These are phyloP conservation scores for Virgularia gustaviana DNA, from an alignment of 92 coral and sea anemone species.

Conservation along the genomic window DNA sequence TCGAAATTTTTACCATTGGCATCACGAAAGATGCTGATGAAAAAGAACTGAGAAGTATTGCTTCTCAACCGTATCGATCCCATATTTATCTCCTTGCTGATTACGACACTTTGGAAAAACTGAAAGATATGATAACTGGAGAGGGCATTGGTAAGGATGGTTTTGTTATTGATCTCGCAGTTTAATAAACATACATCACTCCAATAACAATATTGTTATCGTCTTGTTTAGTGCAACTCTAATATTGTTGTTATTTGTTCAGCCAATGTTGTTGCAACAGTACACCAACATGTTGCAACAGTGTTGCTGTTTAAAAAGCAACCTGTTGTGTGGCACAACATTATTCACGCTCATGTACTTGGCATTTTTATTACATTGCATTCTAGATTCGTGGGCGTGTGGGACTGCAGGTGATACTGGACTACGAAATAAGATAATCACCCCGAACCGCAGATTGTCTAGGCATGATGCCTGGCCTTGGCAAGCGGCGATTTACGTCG, in stretches of 20 bases:
- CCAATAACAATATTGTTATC: too few species aligned
- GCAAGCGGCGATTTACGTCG: conserved; percentile 77
- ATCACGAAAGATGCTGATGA: conserved; percentile 70
- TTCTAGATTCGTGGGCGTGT: conserved; percentile 75
- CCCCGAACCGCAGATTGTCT: conserved; percentile 51
- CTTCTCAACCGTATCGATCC: conserved; percentile 90
- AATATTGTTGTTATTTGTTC: too few species aligned
- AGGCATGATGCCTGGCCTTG: conserved; percentile 99
- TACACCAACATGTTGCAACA: too few species aligned
- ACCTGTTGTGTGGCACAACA: too few species aligned
- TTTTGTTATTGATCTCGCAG: neutral
- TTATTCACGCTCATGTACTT: too few species aligned
- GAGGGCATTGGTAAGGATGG: conserved; percentile 70
- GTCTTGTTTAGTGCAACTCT: too few species aligned
- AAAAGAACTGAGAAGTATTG: conserved; percentile 72
- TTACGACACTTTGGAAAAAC: conserved; percentile 66
- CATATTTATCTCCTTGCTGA: conserved; percentile 77
- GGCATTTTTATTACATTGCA: too few species aligned
- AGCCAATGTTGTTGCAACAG: too few species aligned
- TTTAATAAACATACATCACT: too few species aligned
- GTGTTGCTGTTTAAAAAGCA: too few species aligned
- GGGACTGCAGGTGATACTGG: conserved; percentile 92
- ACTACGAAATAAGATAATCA: conserved; percentile 47
- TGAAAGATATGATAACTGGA: conserved; percentile 78
- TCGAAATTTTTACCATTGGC: conserved; percentile 91